phyloP scores from a whole-genome alignment of 2,797 vertebrate species.

The Propithecus perrieri region DNA sequence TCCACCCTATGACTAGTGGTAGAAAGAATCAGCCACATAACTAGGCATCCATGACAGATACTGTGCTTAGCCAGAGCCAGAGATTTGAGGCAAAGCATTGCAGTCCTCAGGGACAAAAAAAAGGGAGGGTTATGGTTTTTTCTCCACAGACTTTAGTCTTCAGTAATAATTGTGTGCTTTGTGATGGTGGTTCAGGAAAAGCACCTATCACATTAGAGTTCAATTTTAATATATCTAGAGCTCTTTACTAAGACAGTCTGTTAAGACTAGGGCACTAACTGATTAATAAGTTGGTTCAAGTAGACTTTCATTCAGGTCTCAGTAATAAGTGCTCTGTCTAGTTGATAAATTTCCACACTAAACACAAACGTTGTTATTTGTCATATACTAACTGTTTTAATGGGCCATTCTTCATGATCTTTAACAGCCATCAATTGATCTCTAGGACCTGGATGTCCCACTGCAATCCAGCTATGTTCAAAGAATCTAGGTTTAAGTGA shows the following conservation, averaged over 20 bases:
- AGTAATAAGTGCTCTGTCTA: conserved; percentile 84
- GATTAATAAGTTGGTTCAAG: conserved; percentile 89
- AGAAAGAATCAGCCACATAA: neutral
- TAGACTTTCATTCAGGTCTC: conserved; percentile 84
- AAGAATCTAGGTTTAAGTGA: conserved; percentile 76
- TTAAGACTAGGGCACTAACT: conserved; percentile 86
- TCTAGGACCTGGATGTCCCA: conserved; percentile 75
- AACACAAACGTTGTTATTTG: conserved; percentile 86
- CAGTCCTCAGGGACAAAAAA: neutral
- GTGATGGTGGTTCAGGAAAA: conserved; percentile 32
- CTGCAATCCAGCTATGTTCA: conserved; percentile 65
- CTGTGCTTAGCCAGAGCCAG: neutral
- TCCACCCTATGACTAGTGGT: neutral
- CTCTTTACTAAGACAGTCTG: conserved; percentile 79
- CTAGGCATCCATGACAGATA: neutral
- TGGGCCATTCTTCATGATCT: conserved; percentile 82
- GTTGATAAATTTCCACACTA: conserved; percentile 86
- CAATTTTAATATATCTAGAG: conserved; percentile 84
- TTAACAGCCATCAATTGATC: conserved; percentile 82
- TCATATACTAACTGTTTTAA: conserved; percentile 85
- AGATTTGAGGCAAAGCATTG: neutral
- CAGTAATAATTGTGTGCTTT: conserved; percentile 21
- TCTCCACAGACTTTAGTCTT: conserved; percentile 2
- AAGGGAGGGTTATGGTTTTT: neutral
- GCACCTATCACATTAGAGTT: conserved; percentile 80